A percentile compares a stretch with the other conserved stretches of the same genome.
Evolutionary conservation across 2,113 vertebrate genomes (phyloP).

Genomic region (Labeo rohita): DNA sequence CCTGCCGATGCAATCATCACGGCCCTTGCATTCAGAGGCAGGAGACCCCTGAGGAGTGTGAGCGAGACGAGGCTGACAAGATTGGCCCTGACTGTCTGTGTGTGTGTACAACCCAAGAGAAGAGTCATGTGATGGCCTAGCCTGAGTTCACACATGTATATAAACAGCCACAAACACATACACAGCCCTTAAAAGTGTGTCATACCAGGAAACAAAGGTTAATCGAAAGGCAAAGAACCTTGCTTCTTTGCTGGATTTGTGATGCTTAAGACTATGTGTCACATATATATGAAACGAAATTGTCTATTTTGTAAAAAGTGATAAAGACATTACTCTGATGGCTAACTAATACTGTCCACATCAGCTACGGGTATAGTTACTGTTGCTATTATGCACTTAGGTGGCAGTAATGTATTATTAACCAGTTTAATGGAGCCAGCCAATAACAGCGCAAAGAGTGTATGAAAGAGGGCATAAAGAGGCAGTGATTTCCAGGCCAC

Average conservation of each 20-base stretch:
- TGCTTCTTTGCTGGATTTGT: not conserved
- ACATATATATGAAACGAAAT: not conserved
- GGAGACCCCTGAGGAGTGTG: conserved; percentile 72
- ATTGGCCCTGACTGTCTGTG: conserved; percentile 75
- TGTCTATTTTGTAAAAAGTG: not conserved
- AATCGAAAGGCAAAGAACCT: not conserved
- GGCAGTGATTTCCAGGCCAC: not conserved
- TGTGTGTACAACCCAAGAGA: conserved; percentile 59
- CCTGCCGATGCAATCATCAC: conserved; percentile 76
- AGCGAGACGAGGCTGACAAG: conserved; percentile 77
- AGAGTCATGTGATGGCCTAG: conserved; percentile 58
- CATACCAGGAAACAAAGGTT: not conserved
- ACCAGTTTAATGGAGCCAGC: conserved; percentile 6
- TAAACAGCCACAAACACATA: conserved; percentile 49
- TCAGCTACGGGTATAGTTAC: not conserved
- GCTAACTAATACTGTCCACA: not conserved
- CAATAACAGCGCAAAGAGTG: not conserved
- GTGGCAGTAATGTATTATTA: not conserved
- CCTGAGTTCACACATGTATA: conserved; percentile 51
- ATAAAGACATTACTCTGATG: not conserved
- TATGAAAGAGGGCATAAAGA: not conserved
- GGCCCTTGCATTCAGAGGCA: conserved; percentile 75
- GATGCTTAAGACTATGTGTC: not conserved
- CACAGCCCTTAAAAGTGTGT: conserved; percentile 41
- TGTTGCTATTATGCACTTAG: not conserved